Evolutionary conservation across 2,113 vertebrate species (phyloP).

Genomic region (Daubentonia madagascariensis): DNA sequence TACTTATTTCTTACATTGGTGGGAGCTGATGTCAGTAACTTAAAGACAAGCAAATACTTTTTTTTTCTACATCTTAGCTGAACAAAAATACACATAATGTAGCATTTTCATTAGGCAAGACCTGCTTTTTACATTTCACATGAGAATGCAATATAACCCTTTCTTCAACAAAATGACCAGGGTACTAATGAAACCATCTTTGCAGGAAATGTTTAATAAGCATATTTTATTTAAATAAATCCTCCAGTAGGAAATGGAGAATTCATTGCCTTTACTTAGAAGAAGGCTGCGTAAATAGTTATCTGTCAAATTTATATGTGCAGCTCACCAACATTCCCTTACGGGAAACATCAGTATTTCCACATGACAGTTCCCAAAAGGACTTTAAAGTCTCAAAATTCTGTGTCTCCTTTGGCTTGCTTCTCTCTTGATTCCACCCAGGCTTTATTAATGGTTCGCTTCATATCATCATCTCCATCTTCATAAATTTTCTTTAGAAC

Average conservation of each 20-base stretch:
- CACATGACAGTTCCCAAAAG: slow-evolving; percentile 54
- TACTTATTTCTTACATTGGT: slow-evolving; percentile 27
- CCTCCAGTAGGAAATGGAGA: slow-evolving; percentile 81
- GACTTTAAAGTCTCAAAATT: slow-evolving; percentile 84
- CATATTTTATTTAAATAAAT: slow-evolving; percentile 83
- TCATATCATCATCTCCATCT: slow-evolving; percentile 98
- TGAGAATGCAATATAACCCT: neutral
- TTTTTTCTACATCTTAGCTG: neutral
- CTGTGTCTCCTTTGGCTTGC: slow-evolving; percentile 90
- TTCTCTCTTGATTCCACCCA: slow-evolving; percentile 98
- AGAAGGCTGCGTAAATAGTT: slow-evolving; percentile 78
- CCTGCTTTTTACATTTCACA: slow-evolving; percentile 9
- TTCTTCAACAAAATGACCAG: slow-evolving; percentile 35
- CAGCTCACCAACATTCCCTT: slow-evolving; percentile 74
- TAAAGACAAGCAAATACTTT: neutral
- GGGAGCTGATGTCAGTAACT: neutral
- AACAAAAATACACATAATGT: slow-evolving; percentile 38
- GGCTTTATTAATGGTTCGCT: slow-evolving; percentile 97
- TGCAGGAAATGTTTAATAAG: slow-evolving; percentile 68
- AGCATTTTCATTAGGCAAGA: slow-evolving; percentile 43
- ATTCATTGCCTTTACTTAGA: slow-evolving; percentile 76
- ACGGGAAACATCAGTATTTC: slow-evolving; percentile 76
- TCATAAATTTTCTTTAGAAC: slow-evolving; percentile 97
- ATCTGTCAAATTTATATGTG: slow-evolving; percentile 66
- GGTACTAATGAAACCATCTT: slow-evolving; percentile 44